Percentiles rank a stretch among this genome's conserved stretches.
phyloP scores from a whole-genome alignment of 1,140 invertebrate species.

The Geopemphigus sp. region DNA sequence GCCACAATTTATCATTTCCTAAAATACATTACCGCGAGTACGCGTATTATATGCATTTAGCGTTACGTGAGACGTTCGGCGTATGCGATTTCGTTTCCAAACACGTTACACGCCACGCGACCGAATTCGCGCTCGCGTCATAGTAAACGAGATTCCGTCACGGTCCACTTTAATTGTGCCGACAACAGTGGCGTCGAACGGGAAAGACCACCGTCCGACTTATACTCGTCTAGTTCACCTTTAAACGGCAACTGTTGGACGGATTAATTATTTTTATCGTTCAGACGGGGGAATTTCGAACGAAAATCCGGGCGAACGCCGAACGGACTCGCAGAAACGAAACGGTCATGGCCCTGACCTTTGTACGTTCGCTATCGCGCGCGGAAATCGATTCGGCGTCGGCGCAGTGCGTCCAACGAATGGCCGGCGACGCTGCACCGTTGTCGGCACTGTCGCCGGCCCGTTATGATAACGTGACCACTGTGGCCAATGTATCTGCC shows the following conservation, averaged over 20 bases:
- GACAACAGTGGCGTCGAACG: background rate
- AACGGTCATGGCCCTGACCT: no score
- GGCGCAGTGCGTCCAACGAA: background rate
- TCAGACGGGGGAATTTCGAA: no score
- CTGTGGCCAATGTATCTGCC: slow-evolving; percentile 25
- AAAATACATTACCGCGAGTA: background rate
- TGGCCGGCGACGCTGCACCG: background rate
- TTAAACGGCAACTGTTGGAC: no score
- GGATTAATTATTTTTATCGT: no score
- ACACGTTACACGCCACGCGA: background rate
- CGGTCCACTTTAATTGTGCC: background rate
- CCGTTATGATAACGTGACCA: slow-evolving; percentile 12
- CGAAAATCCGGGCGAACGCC: no score
- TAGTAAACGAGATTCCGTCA: background rate
- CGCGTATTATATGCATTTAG: no score
- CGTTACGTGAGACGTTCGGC: no score
- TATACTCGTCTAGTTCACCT: background rate
- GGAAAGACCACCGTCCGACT: background rate
- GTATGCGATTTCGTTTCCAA: background rate
- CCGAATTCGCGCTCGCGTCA: background rate
- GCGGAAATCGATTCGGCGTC: background rate
- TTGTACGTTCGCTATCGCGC: no score
- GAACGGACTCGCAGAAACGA: no score
- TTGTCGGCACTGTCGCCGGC: background rate
- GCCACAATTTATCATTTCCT: background rate